phyloP scores from a whole-genome alignment of 2,113 vertebrate genomes.

The Scalopus aquaticus region DNA sequence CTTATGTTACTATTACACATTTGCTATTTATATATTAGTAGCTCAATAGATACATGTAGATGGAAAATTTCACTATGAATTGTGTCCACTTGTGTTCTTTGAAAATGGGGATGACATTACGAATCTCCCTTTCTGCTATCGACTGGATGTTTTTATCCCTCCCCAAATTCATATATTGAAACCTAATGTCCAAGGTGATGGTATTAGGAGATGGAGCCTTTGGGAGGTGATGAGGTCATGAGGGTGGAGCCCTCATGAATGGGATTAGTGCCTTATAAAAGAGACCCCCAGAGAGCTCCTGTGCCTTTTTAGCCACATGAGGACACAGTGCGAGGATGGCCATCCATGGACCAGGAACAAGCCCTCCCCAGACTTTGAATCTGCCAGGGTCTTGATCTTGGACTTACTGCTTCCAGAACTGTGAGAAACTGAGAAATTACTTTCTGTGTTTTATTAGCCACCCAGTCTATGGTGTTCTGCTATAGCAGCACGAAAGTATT shows the following conservation, averaged over 20 bases:
- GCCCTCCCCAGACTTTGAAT: not conserved
- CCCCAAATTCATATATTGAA: not conserved
- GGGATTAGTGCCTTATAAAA: not conserved
- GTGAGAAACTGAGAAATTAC: not conserved
- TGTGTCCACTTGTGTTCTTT: constrained; percentile 8
- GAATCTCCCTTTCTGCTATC: not conserved
- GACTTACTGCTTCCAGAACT: not conserved
- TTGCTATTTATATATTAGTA: constrained; percentile 22
- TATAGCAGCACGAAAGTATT: not conserved
- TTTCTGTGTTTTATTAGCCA: not conserved
- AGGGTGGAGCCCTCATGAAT: not conserved
- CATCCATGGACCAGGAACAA: not conserved
- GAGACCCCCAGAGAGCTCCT: not conserved
- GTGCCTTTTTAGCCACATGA: not conserved
- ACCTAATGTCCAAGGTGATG: not conserved
- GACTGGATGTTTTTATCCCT: not conserved
- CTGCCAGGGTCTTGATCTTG: not conserved
- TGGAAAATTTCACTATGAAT: not conserved
- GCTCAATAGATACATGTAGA: constrained; percentile 26
- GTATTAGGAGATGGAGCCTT: not conserved
- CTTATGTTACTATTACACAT: not conserved
- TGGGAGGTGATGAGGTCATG: not conserved
- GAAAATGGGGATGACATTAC: not conserved
- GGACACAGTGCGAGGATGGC: not conserved
- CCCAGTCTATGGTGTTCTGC: not conserved